Evolutionary conservation across 2,888 invertebrate genomes (phyloP).

Genomic region (Apomyelois bistriatella): DNA sequence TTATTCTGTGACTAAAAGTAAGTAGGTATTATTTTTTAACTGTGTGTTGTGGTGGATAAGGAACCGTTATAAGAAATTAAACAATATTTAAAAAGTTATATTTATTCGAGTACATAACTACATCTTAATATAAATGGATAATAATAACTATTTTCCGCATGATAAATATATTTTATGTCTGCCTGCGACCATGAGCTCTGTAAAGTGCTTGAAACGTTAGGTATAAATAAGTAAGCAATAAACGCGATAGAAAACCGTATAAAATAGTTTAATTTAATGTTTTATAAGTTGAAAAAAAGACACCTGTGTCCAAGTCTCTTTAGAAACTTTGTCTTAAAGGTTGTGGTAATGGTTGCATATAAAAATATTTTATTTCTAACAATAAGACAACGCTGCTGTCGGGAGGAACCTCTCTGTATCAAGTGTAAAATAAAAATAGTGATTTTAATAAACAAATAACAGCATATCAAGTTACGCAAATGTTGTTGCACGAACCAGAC

Average conservation of each 20-base stretch:
- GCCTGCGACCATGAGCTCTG: no score
- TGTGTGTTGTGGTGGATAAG: no score
- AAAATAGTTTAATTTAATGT: no score
- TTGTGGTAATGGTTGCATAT: slow-evolving; percentile 56
- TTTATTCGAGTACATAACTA: slow-evolving; percentile 82
- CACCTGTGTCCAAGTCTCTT: slow-evolving; percentile 57
- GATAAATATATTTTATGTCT: slow-evolving; percentile 78
- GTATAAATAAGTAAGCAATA: no score
- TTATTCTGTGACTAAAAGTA: no score
- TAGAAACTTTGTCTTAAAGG: slow-evolving; percentile 59
- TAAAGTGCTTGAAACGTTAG: no score
- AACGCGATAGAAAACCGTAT: no score
- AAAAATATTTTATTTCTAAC: slow-evolving; percentile 64
- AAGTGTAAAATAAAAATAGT: background rate
- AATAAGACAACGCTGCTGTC: slow-evolving; percentile 45
- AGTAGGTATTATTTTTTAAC: no score
- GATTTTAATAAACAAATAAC: background rate
- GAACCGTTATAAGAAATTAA: no score
- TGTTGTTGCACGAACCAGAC: no score
- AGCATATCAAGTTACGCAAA: background rate
- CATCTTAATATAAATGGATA: slow-evolving; percentile 78
- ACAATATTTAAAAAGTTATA: slow-evolving; percentile 72
- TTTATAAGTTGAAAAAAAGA: slow-evolving; percentile 68
- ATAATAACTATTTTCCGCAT: slow-evolving; percentile 75
- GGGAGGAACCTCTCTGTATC: slow-evolving; percentile 36